A percentile compares a stretch with the other conserved stretches of the same genome.
Evolutionary conservation across 1,140 invertebrate genomes (phyloP).

Genomic region (Bombus superbus): DNA sequence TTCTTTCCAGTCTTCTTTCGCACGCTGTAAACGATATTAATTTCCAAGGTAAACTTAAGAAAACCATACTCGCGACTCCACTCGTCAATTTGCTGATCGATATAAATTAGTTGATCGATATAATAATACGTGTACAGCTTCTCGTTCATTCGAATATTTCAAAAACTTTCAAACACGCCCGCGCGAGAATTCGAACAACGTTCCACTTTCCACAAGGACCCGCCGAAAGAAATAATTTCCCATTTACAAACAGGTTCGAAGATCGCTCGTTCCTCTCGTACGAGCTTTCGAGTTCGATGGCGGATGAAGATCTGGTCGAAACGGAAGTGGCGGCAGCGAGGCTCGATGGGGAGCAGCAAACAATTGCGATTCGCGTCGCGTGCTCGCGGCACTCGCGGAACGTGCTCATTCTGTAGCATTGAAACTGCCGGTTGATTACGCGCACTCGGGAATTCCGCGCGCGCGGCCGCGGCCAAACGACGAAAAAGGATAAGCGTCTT

Average conservation of each 20-base stretch:
- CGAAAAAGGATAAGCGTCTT: constrained; percentile 16
- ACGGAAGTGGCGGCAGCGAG: neutral
- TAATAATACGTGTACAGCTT: no score
- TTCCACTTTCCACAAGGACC: no score
- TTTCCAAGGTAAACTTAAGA: no score
- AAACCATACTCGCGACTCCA: no score
- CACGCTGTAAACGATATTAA: no score
- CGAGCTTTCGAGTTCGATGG: neutral
- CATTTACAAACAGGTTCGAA: neutral
- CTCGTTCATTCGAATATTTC: no score
- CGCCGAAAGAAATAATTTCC: neutral
- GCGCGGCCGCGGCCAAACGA: neutral
- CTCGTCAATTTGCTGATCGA: no score
- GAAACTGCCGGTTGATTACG: constrained; percentile 26
- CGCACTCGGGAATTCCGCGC: constrained; percentile 12
- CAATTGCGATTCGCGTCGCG: constrained; percentile 5
- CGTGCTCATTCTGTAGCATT: constrained; percentile 18
- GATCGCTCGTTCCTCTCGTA: neutral
- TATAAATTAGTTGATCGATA: no score
- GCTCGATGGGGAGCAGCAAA: neutral
- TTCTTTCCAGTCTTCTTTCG: no score
- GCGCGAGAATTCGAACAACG: no score
- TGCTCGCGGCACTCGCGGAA: neutral
- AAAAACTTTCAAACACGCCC: no score
- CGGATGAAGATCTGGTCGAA: neutral